These are phyloP conservation scores for Drosophila setosimentum DNA, from an alignment of 2,888 invertebrate genomes.

Conservation along the genomic window DNA sequence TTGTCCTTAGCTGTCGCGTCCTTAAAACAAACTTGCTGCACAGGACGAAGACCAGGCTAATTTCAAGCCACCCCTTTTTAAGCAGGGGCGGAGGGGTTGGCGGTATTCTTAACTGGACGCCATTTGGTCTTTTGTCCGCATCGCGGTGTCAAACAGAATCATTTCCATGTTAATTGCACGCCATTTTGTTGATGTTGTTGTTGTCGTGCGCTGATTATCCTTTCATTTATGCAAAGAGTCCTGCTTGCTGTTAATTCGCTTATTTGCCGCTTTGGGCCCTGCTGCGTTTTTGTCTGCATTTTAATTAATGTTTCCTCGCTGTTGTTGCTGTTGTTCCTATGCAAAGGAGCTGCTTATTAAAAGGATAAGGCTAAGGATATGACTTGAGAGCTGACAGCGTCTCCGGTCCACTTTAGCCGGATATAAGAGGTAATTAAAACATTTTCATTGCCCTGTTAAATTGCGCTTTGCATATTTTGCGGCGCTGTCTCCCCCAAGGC, in stretches of 20 bases:
- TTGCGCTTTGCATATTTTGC: constrained; percentile 76
- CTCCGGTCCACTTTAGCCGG: constrained; percentile 57
- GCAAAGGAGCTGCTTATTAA: constrained; percentile 73
- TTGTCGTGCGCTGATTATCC: constrained; percentile 80
- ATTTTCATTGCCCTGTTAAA: constrained; percentile 69
- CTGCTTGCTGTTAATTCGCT: constrained; percentile 82
- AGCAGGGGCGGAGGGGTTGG: not conserved
- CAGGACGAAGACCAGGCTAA: constrained; percentile 63
- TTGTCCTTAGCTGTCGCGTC: constrained; percentile 58
- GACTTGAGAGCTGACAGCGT: constrained; percentile 26
- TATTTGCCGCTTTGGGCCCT: constrained; percentile 69
- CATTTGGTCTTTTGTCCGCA: constrained; percentile 64
- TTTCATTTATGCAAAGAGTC: constrained; percentile 83
- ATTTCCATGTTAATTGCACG: constrained; percentile 81
- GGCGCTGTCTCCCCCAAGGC: constrained; percentile 31
- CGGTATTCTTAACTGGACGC: constrained; percentile 20
- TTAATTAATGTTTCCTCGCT: constrained; percentile 78
- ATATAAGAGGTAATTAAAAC: constrained; percentile 75
- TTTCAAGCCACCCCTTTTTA: constrained; percentile 64
- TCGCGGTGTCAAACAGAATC: constrained; percentile 75
- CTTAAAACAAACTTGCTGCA: constrained; percentile 62
- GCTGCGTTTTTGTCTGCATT: constrained; percentile 68
- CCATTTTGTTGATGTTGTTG: constrained; percentile 66
- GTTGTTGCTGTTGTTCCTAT: constrained; percentile 48
- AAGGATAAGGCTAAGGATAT: constrained; percentile 77